Evolutionary conservation across 1,140 invertebrate genomes (phyloP).

Genomic region (Pygmarrhopalites habei): DNA sequence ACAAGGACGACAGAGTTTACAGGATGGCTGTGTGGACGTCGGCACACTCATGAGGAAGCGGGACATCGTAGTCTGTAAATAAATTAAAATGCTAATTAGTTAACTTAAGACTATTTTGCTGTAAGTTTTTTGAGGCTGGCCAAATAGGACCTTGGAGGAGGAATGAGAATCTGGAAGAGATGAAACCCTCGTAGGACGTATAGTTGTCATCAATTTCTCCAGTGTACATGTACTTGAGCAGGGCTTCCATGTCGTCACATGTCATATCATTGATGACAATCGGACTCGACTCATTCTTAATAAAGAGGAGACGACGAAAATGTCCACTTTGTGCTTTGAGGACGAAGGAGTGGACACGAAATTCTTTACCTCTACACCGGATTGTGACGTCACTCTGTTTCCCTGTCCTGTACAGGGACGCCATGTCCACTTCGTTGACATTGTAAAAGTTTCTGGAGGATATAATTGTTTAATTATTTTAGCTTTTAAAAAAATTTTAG

Average conservation of each 20-base stretch:
- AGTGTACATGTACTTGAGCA: slow-evolving; percentile 8
- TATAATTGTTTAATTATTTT: no score
- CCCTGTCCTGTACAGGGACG: neutral
- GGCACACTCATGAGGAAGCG: neutral
- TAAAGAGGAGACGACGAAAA: slow-evolving; percentile 3
- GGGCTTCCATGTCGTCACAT: neutral
- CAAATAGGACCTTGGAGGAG: no score
- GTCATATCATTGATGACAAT: neutral
- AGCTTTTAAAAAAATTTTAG: no score
- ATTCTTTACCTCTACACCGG: neutral
- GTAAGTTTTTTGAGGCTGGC: no score
- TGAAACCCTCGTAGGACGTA: neutral
- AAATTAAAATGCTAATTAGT: no score
- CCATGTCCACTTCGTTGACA: slow-evolving; percentile 12
- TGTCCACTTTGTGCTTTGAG: slow-evolving; percentile 6
- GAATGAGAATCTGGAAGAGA: slow-evolving; percentile 1
- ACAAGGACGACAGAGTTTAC: no score
- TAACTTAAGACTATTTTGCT: no score
- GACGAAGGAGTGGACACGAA: neutral
- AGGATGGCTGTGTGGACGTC: no score
- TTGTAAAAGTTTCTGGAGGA: slow-evolving; percentile 14
- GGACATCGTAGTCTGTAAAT: slow-evolving; percentile 8
- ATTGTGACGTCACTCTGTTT: slow-evolving; percentile 2
- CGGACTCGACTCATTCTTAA: neutral
- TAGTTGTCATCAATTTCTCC: neutral